Base-by-base conservation (phyloP, 1,140 invertebrate genomes). In the Papilio helenus region DNA sequence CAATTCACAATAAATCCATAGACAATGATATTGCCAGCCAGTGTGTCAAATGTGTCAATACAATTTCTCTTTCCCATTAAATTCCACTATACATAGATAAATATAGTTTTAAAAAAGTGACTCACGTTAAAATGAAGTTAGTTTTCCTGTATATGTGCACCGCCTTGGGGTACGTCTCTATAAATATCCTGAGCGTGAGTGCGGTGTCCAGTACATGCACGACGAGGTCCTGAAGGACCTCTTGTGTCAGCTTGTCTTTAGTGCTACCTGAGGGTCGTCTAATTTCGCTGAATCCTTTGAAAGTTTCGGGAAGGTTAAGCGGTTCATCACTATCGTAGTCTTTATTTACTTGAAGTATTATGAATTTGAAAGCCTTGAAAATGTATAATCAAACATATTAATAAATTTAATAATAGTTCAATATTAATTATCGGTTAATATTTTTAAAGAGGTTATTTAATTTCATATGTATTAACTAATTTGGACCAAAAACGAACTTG, bases 131-230 rank as follows among this genome's bases (percentile, higher is more conserved):
- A 83, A 96, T 87, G 87, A 96, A 96, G 80, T 94, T 92, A 23
- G 88, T 95, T 89, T 86, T 92, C 88, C 85, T 96, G 92, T 93
- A 96, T 95, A 89, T 92, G 77, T 84, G 74, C n/a, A 95, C 92
- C 58, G 95, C 93, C 2, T 94, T 89, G 23, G 96, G 94, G 86
- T 97, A 97, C 34, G 96, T 93, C 42, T 96, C 95, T 55, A 97
- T 80, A 83, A 98, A 97, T 82, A 96, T 87, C 79, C 94, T 94
- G 65, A 98, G 85, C 1, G 96, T 97, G 79, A 96, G 95, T 9
- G 96, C 95, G 51, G 96, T 96, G 88, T 98, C 97, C 80, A 97
- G 84, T 18, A 97, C 85, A 85, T 97, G 97, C 34, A 97, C 86
- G n/a, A 97, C 94, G n/a, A 97, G 89, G 89, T 98, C 97, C 80